Conservation (phyloP, 1,140 invertebrate species). For the Hydropsyche tenuis region DNA sequence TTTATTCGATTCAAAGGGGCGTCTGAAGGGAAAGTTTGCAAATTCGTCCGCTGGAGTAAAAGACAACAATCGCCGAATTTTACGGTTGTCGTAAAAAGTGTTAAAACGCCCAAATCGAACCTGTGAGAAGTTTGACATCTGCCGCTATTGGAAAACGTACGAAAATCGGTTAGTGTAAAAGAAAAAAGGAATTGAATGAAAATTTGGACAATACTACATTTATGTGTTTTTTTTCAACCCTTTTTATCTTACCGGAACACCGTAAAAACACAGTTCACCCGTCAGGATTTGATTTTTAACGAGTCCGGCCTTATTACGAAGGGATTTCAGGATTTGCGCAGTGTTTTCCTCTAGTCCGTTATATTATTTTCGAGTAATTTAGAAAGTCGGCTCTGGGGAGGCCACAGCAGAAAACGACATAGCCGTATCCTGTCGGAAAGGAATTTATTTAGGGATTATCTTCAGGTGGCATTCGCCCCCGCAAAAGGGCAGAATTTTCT, state of each 20-base stretch:
- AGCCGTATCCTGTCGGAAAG: background rate
- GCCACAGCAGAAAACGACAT: too few relatives aligned
- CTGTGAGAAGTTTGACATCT: constrained; percentile 2
- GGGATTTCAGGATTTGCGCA: background rate
- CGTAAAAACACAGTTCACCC: too few relatives aligned
- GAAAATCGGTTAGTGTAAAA: too few relatives aligned
- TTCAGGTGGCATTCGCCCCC: background rate
- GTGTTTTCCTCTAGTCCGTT: background rate
- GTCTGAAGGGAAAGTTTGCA: background rate
- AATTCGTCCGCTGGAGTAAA: background rate
- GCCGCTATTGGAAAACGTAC: background rate
- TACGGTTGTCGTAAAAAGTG: constrained; percentile 11
- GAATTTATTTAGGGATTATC: constrained; percentile 17
- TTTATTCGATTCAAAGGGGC: too few relatives aligned
- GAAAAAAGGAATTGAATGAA: too few relatives aligned
- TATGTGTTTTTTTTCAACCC: too few relatives aligned
- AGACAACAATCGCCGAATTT: background rate
- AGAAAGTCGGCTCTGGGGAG: background rate
- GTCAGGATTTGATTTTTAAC: background rate
- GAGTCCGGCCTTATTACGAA: background rate
- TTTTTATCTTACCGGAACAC: too few relatives aligned
- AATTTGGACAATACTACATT: too few relatives aligned
- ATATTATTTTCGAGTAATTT: constrained; percentile 6
- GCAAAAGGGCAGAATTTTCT: background rate
- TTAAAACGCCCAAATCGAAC: background rate